Evolutionary conservation across 2,797 vertebrate species (phyloP).

Genomic region (Simalia tracyae): DNA sequence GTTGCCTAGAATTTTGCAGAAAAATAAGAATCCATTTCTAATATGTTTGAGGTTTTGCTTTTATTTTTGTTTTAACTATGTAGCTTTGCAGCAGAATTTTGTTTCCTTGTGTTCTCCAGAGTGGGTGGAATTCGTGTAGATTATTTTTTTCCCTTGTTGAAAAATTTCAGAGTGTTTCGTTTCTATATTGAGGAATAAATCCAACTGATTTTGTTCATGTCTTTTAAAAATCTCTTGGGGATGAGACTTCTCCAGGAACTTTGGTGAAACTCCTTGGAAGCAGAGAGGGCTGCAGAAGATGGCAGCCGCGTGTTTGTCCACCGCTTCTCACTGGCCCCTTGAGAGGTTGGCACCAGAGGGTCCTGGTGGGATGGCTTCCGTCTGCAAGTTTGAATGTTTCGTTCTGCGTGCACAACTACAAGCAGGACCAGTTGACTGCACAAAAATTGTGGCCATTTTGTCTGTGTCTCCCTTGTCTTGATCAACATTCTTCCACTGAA

Average conservation of each 20-base stretch:
- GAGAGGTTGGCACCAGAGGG: background rate
- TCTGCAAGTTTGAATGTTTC: conserved; percentile 38
- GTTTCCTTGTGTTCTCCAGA: conserved; percentile 45
- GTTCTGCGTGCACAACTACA: conserved; percentile 69
- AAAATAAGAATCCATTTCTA: conserved; percentile 17
- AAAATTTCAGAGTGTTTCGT: conserved; percentile 5
- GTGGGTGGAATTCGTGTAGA: conserved; percentile 39
- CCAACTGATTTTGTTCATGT: background rate
- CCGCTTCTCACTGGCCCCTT: background rate
- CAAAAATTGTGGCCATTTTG: conserved; percentile 35
- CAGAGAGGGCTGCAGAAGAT: background rate
- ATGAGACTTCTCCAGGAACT: background rate
- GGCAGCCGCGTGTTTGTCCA: background rate
- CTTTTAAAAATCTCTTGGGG: conserved; percentile 32
- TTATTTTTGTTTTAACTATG: conserved; percentile 19
- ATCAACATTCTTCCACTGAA: background rate
- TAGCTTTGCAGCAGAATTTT: conserved; percentile 37
- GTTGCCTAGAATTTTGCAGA: conserved; percentile 33
- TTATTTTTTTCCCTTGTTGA: background rate
- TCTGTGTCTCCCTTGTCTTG: background rate
- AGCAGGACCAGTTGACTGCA: conserved; percentile 49
- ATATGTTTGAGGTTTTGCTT: conserved; percentile 29
- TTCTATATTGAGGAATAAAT: conserved; percentile 18
- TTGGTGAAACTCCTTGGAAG: background rate
- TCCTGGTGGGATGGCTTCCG: background rate